phyloP scores from a whole-genome alignment of 2,888 invertebrate species.

The Chrysina gloriosa region DNA sequence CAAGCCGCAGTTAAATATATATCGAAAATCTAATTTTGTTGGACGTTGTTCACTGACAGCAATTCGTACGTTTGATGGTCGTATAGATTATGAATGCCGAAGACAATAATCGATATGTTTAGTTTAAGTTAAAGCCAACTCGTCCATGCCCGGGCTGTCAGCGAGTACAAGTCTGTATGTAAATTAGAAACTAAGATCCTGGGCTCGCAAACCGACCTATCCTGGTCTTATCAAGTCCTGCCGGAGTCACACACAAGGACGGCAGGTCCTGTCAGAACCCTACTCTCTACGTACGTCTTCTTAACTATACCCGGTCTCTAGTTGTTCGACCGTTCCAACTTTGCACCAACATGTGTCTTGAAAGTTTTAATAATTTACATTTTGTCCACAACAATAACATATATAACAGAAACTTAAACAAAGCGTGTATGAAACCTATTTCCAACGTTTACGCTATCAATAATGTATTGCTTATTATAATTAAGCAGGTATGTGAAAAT shows the following conservation, averaged over 20 bases:
- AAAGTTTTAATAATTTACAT: constrained; percentile 39
- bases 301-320: constrained; percentile 41
- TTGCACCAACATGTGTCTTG: constrained; percentile 36
- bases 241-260: constrained; percentile 51
- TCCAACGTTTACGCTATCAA: constrained; percentile 12
- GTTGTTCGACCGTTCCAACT: constrained; percentile 39
- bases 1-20: neutral
- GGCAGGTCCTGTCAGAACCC: constrained; percentile 51
- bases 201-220: constrained; percentile 50
- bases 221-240: constrained; percentile 52
- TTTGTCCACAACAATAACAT: constrained; percentile 36
- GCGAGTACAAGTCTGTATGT: constrained; percentile 52
- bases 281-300: constrained; percentile 49
- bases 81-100: constrained; percentile 38
- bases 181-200: constrained; percentile 52
- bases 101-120: constrained; percentile 44
- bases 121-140: constrained; percentile 49
- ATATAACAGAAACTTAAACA: constrained; percentile 38
- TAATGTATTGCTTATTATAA: constrained; percentile 4
- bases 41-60: constrained; percentile 4
- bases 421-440: constrained; percentile 26
- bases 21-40: neutral
- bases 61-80: constrained; percentile 34
- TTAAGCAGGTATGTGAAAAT: constrained; percentile 6
- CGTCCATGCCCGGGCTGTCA: constrained; percentile 50